Conservation (phyloP, 64 coral and sea anemone genomes). For the Hydrozoanthus tunicans region DNA sequence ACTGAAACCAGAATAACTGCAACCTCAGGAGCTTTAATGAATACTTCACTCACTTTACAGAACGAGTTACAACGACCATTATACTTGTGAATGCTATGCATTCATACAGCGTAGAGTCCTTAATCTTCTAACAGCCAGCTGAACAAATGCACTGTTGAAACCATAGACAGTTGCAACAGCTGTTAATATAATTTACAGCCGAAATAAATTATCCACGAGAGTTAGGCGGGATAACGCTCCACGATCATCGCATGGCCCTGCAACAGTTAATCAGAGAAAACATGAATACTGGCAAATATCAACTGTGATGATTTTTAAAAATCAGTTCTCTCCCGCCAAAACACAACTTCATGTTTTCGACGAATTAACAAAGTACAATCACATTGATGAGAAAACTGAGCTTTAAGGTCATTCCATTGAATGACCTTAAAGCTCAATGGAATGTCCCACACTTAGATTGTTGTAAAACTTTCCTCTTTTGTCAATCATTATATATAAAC, state of each 20-base stretch:
- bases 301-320: not conserved
- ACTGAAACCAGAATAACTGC: too few relatives aligned
- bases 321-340: too few relatives aligned
- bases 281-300: not conserved
- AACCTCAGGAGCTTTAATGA: not conserved
- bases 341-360: not conserved
- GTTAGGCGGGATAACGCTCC: constrained; percentile 33
- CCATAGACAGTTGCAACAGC: not conserved
- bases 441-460: too few relatives aligned
- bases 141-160: not conserved
- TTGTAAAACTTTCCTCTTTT: too few relatives aligned
- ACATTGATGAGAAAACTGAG: too few relatives aligned
- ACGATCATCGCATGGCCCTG: constrained; percentile 52
- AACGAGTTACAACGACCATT: not conserved
- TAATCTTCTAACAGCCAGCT: not conserved
- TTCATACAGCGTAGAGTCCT: not conserved
- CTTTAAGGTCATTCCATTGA: too few relatives aligned
- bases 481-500: too few relatives aligned
- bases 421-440: too few relatives aligned
- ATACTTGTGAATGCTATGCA: not conserved
- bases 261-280: not conserved
- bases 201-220: constrained; percentile 5
- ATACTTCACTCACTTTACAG: not conserved
- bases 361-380: too few relatives aligned
- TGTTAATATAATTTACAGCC: constrained; percentile 9